Conservation (phyloP, 2,797 vertebrate genomes). For the Gymnothorax reevesii region DNA sequence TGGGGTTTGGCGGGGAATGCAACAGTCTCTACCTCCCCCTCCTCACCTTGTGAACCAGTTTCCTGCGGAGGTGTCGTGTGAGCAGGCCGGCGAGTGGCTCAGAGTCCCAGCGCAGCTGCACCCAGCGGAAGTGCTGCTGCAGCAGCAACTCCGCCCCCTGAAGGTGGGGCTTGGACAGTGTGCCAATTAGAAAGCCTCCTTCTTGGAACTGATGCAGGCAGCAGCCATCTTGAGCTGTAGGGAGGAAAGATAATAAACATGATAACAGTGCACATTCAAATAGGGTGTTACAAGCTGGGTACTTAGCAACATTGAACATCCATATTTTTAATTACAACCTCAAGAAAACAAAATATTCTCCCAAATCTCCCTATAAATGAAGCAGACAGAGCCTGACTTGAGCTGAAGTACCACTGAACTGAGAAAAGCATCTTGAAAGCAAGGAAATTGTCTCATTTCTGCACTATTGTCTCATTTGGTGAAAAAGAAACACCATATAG, state of each 20-base stretch:
- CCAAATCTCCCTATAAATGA: not conserved
- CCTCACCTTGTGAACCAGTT: slow-evolving; percentile 83
- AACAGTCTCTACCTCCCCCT: not conserved
- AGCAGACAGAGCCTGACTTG: not conserved
- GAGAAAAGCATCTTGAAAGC: too few species aligned
- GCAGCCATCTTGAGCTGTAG: slow-evolving; percentile 68
- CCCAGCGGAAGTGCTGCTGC: slow-evolving; percentile 95
- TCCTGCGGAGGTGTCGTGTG: slow-evolving; percentile 82
- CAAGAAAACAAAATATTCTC: not conserved
- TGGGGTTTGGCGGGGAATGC: not conserved
- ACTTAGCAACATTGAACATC: not conserved
- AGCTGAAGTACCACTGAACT: not conserved
- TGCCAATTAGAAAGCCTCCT: slow-evolving; percentile 86
- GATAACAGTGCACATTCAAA: not conserved
- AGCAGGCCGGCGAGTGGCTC: slow-evolving; percentile 88
- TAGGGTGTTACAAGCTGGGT: not conserved
- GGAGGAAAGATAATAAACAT: slow-evolving; percentile 38
- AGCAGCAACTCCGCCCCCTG: slow-evolving; percentile 87
- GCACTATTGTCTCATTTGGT: too few species aligned
- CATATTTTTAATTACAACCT: not conserved
- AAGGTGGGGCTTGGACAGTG: slow-evolving; percentile 84
- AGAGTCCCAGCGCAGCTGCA: slow-evolving; percentile 89
- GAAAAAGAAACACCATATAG: too few species aligned
- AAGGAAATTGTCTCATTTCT: too few species aligned
- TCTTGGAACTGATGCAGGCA: slow-evolving; percentile 83